Evolutionary conservation across 2,113 vertebrate species (phyloP), one percentile per base, ranked within the genome.

Genomic region (Phodopus roborovskii): DNA sequence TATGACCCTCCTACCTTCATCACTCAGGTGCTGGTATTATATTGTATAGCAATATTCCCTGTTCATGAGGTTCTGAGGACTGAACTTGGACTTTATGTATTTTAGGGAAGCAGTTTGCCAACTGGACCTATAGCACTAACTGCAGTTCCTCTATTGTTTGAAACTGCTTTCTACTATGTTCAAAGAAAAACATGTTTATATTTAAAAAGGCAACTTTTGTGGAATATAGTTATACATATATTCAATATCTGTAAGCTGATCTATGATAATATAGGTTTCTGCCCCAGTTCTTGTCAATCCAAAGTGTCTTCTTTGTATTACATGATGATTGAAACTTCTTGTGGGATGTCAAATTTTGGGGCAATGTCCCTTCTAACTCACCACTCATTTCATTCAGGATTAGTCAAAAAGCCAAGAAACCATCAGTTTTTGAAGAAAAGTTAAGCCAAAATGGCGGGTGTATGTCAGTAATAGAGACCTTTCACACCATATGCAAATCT

Each of bases 271-370:
- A 60, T 50, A 33, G 4, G 24, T 20, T 48, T 71, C 50, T 84
- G 17, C 1, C 68, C 33, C n/a, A 62, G 11, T 73, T 77, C 36
- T 94, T 91, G 48, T 68, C 88, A 95, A 39, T 71, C 82, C 30
- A 88, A 94, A 58, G 36, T 92, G 83, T 78, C 96, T 60, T 62
- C 45, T 70, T 88, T 88, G 5, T 53, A 70, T 89, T 26, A 53
- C 17, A 64, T 33, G 5, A 15, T 70, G 20, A 89, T 64, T 91
- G 77, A 28, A 94, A 92, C 30, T 30, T 58, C 33, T 73, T 79
- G 68, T 24, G 12, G 94, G 90, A 90, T 81, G 30, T 85, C 84
- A 79, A 82, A 91, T 42, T 28, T 95, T 39, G 60, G 3, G 39
- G 22, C 26, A 85, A 50, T 84, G 60, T n/a, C 82, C 70, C 19